phyloP scores from a whole-genome alignment of 2,888 invertebrate genomes.

The Matsumyia berberina region DNA sequence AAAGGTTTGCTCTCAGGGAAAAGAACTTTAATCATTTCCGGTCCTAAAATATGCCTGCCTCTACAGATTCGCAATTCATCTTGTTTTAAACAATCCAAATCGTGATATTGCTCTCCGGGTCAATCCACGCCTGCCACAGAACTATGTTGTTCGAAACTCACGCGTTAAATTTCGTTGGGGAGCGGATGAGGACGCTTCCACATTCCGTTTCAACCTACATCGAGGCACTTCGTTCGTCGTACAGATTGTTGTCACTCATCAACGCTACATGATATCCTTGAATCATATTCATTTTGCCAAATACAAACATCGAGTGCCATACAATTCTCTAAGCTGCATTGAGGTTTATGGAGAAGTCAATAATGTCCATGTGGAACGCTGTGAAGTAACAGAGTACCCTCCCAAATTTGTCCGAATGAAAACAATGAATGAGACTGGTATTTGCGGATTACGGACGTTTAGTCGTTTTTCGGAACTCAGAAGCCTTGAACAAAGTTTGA shows the following conservation, averaged over 20 bases:
- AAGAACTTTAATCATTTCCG: background rate
- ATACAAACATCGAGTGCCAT: slow-evolving; percentile 87
- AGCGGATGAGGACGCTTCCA: slow-evolving; percentile 87
- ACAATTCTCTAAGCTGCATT: slow-evolving; percentile 85
- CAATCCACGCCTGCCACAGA: slow-evolving; percentile 90
- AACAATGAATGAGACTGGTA: background rate
- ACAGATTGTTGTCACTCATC: slow-evolving; percentile 86
- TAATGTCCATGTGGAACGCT: slow-evolving; percentile 85
- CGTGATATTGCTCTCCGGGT: slow-evolving; percentile 90
- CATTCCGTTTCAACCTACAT: slow-evolving; percentile 82
- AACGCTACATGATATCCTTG: slow-evolving; percentile 87
- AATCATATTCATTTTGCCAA: slow-evolving; percentile 90
- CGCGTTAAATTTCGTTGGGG: slow-evolving; percentile 89
- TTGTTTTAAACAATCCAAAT: slow-evolving; percentile 11
- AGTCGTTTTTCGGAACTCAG: background rate
- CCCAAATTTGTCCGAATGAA: slow-evolving; percentile 37
- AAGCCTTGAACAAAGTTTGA: slow-evolving; percentile 34
- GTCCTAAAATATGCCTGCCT: background rate
- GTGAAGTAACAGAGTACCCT: slow-evolving; percentile 79
- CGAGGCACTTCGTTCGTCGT: slow-evolving; percentile 83
- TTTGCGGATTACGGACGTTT: too few relatives aligned
- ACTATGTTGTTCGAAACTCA: slow-evolving; percentile 90
- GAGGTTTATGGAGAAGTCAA: slow-evolving; percentile 87
- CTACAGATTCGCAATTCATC: slow-evolving; percentile 26
- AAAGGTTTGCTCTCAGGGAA: slow-evolving; percentile 80